A percentile compares a stretch with the other conserved stretches of the same genome.
Evolutionary conservation across 2,113 vertebrate species (phyloP).

Genomic region (Muntiacus reevesi): DNA sequence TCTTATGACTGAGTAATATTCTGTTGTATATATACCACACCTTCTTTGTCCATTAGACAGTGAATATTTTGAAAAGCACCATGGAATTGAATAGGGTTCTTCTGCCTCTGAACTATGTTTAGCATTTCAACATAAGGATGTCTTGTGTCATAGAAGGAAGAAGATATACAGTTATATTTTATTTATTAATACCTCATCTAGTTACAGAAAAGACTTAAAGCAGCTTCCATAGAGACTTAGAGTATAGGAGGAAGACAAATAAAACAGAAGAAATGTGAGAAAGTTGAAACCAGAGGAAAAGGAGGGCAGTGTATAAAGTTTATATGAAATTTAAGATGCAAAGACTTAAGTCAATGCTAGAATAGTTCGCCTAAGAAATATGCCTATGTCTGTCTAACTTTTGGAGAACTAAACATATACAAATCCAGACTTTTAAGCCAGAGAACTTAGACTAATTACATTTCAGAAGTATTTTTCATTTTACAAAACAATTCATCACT

Average conservation of each 20-base stretch:
- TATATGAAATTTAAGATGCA: not conserved
- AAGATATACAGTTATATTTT: not conserved
- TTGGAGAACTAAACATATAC: not conserved
- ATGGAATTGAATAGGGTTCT: not conserved
- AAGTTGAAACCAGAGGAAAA: not conserved
- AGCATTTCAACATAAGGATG: not conserved
- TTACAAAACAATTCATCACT: slow-evolving; percentile 41
- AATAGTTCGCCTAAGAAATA: not conserved
- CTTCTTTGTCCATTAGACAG: not conserved
- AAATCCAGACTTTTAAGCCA: not conserved
- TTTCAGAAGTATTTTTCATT: slow-evolving; percentile 46
- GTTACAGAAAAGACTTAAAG: not conserved
- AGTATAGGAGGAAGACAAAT: not conserved
- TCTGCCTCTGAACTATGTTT: not conserved
- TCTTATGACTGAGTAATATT: not conserved
- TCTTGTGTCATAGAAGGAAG: not conserved
- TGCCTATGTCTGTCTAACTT: not conserved
- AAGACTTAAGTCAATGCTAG: not conserved
- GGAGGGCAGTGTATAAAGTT: not conserved
- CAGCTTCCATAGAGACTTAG: not conserved
- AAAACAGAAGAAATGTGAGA: not conserved
- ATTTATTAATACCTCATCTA: not conserved
- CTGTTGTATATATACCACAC: not conserved
- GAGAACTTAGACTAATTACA: slow-evolving; percentile 13
- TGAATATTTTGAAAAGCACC: not conserved